Evolutionary conservation across 2,113 vertebrate species (phyloP).

Genomic region (Centropus bengalensis): DNA sequence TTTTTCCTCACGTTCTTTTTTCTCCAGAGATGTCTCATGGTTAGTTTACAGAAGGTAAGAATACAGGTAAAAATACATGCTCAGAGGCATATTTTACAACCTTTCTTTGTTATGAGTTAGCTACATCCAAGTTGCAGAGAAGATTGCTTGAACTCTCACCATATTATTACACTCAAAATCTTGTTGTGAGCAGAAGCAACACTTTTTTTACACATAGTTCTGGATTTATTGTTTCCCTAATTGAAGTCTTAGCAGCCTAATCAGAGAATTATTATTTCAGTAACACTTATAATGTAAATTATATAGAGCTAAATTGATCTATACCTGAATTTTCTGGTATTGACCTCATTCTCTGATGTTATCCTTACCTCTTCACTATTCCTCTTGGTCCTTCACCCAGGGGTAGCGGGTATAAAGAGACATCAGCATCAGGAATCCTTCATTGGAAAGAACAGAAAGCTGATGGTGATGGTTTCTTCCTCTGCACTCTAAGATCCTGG

Average conservation of each 20-base stretch:
- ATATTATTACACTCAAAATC: not conserved
- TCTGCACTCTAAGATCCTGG: not conserved
- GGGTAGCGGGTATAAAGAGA: not conserved
- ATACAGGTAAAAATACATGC: not conserved
- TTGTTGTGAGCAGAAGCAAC: not conserved
- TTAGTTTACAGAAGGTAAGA: not conserved
- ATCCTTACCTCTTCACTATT: not conserved
- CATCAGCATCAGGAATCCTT: not conserved
- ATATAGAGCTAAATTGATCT: not conserved
- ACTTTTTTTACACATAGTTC: not conserved
- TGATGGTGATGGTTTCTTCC: not conserved
- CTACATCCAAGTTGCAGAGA: not conserved
- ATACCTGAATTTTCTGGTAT: not conserved
- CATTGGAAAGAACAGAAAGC: not conserved
- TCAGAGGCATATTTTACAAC: not conserved
- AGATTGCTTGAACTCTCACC: not conserved
- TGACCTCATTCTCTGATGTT: not conserved
- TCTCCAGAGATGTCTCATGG: not conserved
- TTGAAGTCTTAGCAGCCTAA: not conserved
- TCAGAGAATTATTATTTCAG: not conserved
- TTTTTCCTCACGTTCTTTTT: not conserved
- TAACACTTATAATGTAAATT: not conserved
- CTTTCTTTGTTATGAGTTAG: not conserved
- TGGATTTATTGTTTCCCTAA: not conserved
- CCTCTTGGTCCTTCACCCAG: not conserved